phyloP scores from a whole-genome alignment of 2,797 vertebrate species.

The Aythya fuligula region DNA sequence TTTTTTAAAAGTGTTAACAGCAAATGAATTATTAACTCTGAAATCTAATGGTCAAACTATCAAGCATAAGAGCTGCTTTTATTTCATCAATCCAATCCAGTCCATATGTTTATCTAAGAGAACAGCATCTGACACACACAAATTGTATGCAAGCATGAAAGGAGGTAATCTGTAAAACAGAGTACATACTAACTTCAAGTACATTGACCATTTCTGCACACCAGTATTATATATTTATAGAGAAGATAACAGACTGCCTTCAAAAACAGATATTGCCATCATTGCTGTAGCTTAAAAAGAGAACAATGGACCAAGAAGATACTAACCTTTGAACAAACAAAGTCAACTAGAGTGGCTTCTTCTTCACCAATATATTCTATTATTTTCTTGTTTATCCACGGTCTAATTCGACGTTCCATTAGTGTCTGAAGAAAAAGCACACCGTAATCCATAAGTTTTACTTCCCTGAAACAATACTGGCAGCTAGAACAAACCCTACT shows the following conservation, averaged over 20 bases:
- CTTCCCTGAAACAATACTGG: background rate
- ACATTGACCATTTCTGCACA: background rate
- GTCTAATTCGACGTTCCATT: conserved; percentile 96
- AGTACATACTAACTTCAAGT: background rate
- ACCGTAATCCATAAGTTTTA: background rate
- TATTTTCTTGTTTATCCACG: conserved; percentile 99
- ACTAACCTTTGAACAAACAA: conserved; percentile 96
- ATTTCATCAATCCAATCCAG: background rate
- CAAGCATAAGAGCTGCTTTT: background rate
- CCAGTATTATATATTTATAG: background rate
- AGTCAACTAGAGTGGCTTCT: conserved; percentile 96
- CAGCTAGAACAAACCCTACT: background rate
- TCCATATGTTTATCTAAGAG: background rate
- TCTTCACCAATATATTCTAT: conserved; percentile 99
- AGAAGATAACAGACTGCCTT: background rate
- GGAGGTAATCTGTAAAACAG: background rate
- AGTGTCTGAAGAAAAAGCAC: conserved; percentile 81
- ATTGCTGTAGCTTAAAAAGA: background rate
- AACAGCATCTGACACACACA: background rate
- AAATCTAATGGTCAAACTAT: background rate
- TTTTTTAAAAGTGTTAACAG: background rate
- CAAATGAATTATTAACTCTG: background rate
- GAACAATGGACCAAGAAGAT: background rate
- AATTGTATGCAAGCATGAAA: background rate
- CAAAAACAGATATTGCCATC: background rate